Evolutionary conservation across 2,888 invertebrate genomes (phyloP).

Genomic region (Conomelus anceps): DNA sequence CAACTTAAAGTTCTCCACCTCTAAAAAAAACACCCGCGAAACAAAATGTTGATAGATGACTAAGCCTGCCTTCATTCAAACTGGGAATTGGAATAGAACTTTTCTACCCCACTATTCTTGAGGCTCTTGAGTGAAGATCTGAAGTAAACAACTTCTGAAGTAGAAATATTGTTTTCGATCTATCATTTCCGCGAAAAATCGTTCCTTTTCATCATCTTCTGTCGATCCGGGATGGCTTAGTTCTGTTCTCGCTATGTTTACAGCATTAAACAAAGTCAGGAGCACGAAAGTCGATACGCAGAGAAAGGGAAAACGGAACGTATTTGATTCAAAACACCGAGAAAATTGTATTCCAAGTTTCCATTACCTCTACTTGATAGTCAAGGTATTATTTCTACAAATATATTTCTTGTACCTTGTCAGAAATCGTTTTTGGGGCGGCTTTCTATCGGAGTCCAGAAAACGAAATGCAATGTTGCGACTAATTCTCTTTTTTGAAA

Average conservation of each 20-base stretch:
- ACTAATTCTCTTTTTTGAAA: neutral
- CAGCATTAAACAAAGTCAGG: neutral
- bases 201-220: neutral
- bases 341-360: neutral
- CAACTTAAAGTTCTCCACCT: no score
- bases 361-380: neutral
- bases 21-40: neutral
- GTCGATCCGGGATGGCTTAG: neutral
- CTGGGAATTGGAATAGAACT: neutral
- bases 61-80: neutral
- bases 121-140: neutral
- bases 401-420: neutral
- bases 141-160: neutral
- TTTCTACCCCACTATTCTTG: neutral
- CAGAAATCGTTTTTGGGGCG: neutral
- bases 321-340: neutral
- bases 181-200: neutral
- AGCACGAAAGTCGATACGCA: neutral
- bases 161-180: neutral
- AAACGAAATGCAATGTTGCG: neutral
- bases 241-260: neutral
- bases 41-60: neutral
- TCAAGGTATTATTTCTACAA: neutral
- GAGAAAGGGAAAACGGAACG: no score
- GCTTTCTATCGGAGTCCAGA: neutral